phyloP scores from a whole-genome alignment of 2,888 invertebrate species.

The Notodonta dromedarius region DNA sequence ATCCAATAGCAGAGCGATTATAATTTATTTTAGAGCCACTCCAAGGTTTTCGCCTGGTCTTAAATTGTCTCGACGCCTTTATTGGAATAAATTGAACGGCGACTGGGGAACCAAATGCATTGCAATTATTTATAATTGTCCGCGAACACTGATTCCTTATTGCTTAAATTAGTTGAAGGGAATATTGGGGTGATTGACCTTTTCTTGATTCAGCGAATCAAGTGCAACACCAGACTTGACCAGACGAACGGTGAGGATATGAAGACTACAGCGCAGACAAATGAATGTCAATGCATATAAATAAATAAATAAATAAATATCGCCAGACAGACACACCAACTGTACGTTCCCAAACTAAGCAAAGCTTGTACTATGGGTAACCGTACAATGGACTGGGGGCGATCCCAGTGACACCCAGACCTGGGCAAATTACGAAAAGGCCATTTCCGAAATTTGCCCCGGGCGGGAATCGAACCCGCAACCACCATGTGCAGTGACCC shows the following conservation, averaged over 20 bases:
- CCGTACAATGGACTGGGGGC: too few species aligned
- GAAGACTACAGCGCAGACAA: background rate
- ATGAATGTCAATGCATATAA: background rate
- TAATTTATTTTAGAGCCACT: slow-evolving; percentile 27
- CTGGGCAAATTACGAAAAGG: too few species aligned
- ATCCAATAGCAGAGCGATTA: slow-evolving; percentile 25
- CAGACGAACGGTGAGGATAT: too few species aligned
- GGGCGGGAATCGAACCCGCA: too few species aligned
- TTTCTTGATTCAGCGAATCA: background rate
- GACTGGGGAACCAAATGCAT: slow-evolving; percentile 13
- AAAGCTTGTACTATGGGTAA: too few species aligned
- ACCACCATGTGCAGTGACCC: too few species aligned
- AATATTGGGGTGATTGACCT: background rate
- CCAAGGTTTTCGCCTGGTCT: slow-evolving; percentile 26
- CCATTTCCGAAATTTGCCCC: too few species aligned
- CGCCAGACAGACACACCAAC: too few species aligned
- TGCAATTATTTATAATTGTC: slow-evolving; percentile 35
- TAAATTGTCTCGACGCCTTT: slow-evolving; percentile 27
- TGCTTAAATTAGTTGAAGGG: background rate
- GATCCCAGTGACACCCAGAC: too few species aligned
- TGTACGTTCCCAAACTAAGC: too few species aligned
- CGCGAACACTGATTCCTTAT: slow-evolving; percentile 30
- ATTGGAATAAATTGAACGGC: slow-evolving; percentile 30
- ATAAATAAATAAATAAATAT: too few species aligned
- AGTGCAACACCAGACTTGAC: too few species aligned